Evolutionary conservation across 2,113 vertebrate species (phyloP).

Genomic region (Hystrix cristata): DNA sequence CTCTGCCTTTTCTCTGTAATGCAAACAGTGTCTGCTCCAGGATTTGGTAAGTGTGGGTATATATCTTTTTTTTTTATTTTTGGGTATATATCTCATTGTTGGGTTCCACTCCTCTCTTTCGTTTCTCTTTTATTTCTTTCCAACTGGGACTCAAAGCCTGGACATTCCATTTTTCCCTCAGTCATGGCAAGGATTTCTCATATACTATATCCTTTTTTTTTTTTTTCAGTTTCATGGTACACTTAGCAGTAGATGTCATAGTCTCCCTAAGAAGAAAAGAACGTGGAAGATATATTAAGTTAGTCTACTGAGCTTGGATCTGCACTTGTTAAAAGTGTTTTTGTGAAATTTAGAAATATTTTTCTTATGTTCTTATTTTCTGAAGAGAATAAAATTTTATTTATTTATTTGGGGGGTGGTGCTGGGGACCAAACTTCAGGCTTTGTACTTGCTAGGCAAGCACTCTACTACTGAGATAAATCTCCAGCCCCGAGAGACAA

Average conservation of each 20-base stretch:
- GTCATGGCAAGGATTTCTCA: background rate
- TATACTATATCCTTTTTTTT: background rate
- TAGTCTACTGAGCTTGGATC: background rate
- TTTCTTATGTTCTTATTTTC: background rate
- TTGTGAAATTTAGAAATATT: background rate
- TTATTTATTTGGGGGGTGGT: no score
- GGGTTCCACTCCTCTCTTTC: background rate
- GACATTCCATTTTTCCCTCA: fast-evolving
- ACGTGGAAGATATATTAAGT: background rate
- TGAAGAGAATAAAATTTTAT: background rate
- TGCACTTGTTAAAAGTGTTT: background rate
- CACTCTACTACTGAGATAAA: no score
- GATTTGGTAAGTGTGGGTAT: background rate
- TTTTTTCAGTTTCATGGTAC: background rate
- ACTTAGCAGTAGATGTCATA: background rate
- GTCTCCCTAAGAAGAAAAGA: background rate
- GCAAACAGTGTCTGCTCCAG: background rate
- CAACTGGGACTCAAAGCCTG: background rate
- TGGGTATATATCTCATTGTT: background rate
- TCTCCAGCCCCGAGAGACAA: no score
- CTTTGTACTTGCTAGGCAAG: no score
- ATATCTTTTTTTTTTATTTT: background rate
- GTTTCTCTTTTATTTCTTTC: conserved; percentile 28
- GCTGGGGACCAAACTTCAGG: no score
- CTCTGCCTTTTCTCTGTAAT: background rate